Evolutionary conservation across 1,140 invertebrate genomes (phyloP).

Genomic region (Lerema accius): DNA sequence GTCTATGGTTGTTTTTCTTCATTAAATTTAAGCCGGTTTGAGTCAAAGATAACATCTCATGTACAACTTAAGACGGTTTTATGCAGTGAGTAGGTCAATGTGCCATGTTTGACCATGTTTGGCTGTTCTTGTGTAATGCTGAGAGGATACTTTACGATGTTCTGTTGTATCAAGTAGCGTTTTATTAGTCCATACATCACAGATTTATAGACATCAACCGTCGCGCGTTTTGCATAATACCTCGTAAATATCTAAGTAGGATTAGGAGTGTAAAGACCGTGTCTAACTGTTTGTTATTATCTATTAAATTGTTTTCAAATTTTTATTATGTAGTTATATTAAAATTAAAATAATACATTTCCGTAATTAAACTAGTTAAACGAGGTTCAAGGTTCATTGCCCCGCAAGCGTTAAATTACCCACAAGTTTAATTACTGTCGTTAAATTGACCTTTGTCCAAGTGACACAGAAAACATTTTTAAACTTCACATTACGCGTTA

Average conservation of each 20-base stretch:
- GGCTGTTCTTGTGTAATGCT: slow-evolving; percentile 41
- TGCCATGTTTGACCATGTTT: slow-evolving; percentile 44
- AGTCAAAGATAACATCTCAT: slow-evolving; percentile 34
- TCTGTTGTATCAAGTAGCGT: slow-evolving; percentile 3
- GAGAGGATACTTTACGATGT: slow-evolving; percentile 25
- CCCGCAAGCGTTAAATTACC: slow-evolving; percentile 9
- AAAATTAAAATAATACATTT: background rate
- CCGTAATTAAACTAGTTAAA: slow-evolving; percentile 23
- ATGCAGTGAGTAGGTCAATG: slow-evolving; percentile 44
- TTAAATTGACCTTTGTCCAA: slow-evolving; percentile 11
- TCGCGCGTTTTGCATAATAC: background rate
- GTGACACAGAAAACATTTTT: slow-evolving; percentile 15
- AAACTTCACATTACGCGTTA: slow-evolving; percentile 22
- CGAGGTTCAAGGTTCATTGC: slow-evolving; percentile 27
- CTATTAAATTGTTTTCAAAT: too few species aligned
- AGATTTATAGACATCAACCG: slow-evolving; percentile 17
- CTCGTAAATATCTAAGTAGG: too few species aligned
- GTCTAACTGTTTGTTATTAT: too few species aligned
- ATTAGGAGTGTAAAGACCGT: too few species aligned
- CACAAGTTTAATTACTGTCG: slow-evolving; percentile 26
- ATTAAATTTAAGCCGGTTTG: slow-evolving; percentile 37
- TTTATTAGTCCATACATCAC: slow-evolving; percentile 19
- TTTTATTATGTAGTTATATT: too few species aligned
- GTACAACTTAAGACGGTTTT: slow-evolving; percentile 47
- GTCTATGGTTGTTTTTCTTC: slow-evolving; percentile 32